A percentile compares a stretch with the other conserved stretches of the same genome.
These are phyloP conservation scores for Drosophila fuyamai DNA, from an alignment of 1,140 invertebrate genomes.

Conservation along the genomic window DNA sequence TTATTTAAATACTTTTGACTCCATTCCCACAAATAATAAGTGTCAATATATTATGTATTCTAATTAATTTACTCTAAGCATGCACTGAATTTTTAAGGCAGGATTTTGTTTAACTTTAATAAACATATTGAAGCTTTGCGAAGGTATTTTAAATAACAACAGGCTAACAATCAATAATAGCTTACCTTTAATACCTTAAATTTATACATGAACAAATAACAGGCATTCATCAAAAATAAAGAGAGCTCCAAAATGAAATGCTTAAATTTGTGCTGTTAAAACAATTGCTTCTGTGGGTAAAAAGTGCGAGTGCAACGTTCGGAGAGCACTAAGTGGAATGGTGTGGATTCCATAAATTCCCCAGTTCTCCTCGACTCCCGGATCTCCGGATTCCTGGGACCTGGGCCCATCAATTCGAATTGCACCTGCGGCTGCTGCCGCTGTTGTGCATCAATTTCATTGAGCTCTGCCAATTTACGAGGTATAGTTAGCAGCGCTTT, in stretches of 20 bases:
- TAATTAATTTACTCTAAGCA: too few relatives aligned
- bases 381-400: conserved; percentile 8
- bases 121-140: too few relatives aligned
- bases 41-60: too few relatives aligned
- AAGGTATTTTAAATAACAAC: too few relatives aligned
- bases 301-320: not conserved
- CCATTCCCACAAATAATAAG: too few relatives aligned
- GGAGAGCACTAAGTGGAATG: conserved; percentile 2
- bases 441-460: conserved; percentile 54
- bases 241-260: not conserved
- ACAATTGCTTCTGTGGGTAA: not conserved
- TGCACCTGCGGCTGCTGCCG: conserved; percentile 44
- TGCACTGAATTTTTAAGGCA: too few relatives aligned
- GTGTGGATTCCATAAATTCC: conserved; percentile 45
- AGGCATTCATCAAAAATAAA: too few relatives aligned
- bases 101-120: too few relatives aligned
- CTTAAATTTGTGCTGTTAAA: not conserved
- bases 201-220: too few relatives aligned
- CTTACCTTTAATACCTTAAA: too few relatives aligned
- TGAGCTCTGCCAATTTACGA: conserved; percentile 59
- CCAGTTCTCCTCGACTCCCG: not conserved
- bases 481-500: conserved; percentile 53
- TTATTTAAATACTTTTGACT: too few relatives aligned
- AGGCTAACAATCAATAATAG: too few relatives aligned
- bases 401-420: conserved; percentile 52